These are phyloP conservation scores for Erpornis zantholeuca DNA, from an alignment of 2,113 vertebrate species.

Conservation along the genomic window DNA sequence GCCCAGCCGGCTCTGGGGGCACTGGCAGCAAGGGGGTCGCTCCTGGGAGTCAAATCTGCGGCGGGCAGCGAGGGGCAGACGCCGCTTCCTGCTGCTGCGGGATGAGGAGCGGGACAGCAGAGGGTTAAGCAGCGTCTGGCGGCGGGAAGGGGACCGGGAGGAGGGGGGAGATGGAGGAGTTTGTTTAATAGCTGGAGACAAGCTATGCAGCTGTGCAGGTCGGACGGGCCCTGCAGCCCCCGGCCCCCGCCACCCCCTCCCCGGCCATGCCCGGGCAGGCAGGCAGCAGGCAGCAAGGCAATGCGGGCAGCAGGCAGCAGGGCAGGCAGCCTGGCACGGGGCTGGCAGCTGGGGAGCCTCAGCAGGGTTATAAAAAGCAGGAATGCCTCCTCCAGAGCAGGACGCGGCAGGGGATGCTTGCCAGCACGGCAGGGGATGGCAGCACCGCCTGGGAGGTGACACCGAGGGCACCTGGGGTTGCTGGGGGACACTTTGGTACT, in stretches of 20 bases:
- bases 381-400: not conserved
- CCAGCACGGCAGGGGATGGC: not conserved
- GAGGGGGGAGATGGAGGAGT: slow-evolving; percentile 17
- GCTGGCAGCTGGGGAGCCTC: not conserved
- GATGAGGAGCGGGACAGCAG: not conserved
- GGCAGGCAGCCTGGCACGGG: not conserved
- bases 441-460: not conserved
- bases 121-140: slow-evolving; percentile 47
- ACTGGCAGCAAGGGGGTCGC: rapidly evolving
- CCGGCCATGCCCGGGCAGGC: not conserved
- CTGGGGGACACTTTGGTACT: not conserved
- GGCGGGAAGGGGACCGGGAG: not conserved
- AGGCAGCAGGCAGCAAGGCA: not conserved
- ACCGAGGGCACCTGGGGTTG: not conserved
- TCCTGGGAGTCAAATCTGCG: not conserved
- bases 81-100: not conserved
- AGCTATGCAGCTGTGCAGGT: slow-evolving; percentile 61
- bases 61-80: not conserved
- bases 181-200: slow-evolving; percentile 60
- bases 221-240: not conserved
- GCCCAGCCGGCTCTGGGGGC: not conserved
- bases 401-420: not conserved
- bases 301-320: not conserved
- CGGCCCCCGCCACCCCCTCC: not conserved
- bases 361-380: slow-evolving; percentile 35